phyloP scores from a whole-genome alignment of 2,888 invertebrate species.

The Dinocampus coccinellae region DNA sequence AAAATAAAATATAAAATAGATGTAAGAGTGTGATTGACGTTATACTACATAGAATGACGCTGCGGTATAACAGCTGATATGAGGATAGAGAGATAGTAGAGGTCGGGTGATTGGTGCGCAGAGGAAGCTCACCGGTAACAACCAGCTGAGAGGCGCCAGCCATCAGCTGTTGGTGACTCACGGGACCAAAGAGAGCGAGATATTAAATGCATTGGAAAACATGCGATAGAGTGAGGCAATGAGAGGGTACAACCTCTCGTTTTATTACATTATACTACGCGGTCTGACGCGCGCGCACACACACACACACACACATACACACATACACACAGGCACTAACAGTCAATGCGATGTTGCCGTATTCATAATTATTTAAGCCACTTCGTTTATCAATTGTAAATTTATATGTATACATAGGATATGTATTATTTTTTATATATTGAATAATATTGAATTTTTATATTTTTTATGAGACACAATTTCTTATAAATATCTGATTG shows the following conservation, averaged over 20 bases:
- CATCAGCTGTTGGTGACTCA: conserved; percentile 69
- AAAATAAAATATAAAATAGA: too few species aligned
- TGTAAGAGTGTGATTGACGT: too few species aligned
- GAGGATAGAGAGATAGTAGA: conserved; percentile 56
- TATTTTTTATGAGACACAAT: too few species aligned
- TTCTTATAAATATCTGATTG: too few species aligned
- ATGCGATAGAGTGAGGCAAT: neutral
- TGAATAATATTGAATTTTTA: too few species aligned
- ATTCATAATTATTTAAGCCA: neutral
- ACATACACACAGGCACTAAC: neutral
- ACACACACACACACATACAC: neutral
- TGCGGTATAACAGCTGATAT: conserved; percentile 54
- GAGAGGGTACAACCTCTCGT: neutral
- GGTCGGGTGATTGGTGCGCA: conserved; percentile 44
- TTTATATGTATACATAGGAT: too few species aligned
- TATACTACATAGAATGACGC: conserved; percentile 7
- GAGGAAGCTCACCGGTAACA: conserved; percentile 62
- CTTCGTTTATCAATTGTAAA: too few species aligned
- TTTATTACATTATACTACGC: neutral
- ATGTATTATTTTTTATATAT: too few species aligned
- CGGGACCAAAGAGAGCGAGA: conserved; percentile 48
- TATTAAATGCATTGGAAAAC: neutral
- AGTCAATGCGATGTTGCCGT: neutral
- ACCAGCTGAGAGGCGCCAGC: conserved; percentile 68
- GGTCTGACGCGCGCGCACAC: neutral